These are phyloP conservation scores for Lysiphlebus fabarum DNA, from an alignment of 1,140 invertebrate species.

Conservation along the genomic window DNA sequence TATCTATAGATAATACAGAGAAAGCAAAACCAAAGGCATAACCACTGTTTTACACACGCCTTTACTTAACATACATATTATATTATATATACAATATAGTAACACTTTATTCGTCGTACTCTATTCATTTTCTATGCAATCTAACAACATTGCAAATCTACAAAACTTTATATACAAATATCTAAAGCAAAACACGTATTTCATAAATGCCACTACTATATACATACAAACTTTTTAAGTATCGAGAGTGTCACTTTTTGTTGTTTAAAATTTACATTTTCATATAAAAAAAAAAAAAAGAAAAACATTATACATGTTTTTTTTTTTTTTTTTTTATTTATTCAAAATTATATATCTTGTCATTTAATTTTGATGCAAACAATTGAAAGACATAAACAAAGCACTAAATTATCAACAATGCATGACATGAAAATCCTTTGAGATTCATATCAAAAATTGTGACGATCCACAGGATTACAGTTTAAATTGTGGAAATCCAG, in stretches of 20 bases:
- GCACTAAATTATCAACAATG: too few species aligned
- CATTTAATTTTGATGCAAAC: too few species aligned
- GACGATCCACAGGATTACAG: slow-evolving; percentile 9
- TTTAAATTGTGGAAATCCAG: slow-evolving; percentile 25
- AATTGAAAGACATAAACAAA: too few species aligned
- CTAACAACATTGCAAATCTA: not conserved
- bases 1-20: slow-evolving; percentile 1
- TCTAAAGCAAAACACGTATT: slow-evolving; percentile 43
- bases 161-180: slow-evolving; percentile 25
- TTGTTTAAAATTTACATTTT: not conserved
- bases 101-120: slow-evolving; percentile 21
- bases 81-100: too few species aligned
- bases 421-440: too few species aligned
- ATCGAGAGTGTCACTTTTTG: not conserved
- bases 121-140: slow-evolving; percentile 44
- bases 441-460: not conserved
- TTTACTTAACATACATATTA: too few species aligned
- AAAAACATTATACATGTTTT: too few species aligned
- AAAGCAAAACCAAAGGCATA: too few species aligned
- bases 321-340: too few species aligned
- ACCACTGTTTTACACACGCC: too few species aligned
- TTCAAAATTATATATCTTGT: too few species aligned
- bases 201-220: slow-evolving; percentile 40
- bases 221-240: slow-evolving; percentile 2
- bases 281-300: too few species aligned